Evolutionary conservation across 2,113 vertebrate species (phyloP).

Genomic region (Phaetusa simplex): DNA sequence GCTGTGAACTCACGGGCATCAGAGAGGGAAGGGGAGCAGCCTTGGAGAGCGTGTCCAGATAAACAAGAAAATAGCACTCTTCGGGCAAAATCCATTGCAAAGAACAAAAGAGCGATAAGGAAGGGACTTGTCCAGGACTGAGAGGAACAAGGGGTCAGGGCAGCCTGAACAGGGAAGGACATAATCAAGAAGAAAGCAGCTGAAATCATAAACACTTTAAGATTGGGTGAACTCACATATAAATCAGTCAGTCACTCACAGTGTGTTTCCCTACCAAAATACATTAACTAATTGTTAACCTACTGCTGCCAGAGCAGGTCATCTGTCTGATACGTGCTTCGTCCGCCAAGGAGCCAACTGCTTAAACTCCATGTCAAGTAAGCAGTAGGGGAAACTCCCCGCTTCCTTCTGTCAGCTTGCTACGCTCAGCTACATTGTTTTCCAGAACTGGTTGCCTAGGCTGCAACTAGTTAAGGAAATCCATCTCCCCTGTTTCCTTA

Average conservation of each 20-base stretch:
- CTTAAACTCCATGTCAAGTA: not conserved
- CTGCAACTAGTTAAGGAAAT: not conserved
- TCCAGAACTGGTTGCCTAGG: not conserved
- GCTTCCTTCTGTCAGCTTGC: not conserved
- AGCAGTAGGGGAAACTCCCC: not conserved
- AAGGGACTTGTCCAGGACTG: not conserved
- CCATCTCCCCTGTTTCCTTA: not conserved
- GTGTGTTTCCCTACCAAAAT: not conserved
- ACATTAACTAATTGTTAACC: not conserved
- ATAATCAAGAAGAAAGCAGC: not conserved
- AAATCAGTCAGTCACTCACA: not conserved
- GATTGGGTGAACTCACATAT: not conserved
- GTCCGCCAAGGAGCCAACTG: not conserved
- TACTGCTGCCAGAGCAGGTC: not conserved
- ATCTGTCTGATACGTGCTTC: not conserved
- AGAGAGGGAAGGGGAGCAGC: not conserved
- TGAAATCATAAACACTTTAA: not conserved
- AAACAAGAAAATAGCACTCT: not conserved
- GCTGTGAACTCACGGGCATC: rapidly evolving
- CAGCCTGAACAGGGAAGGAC: not conserved
- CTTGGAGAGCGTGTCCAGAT: not conserved
- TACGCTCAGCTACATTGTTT: not conserved
- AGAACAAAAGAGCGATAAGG: not conserved
- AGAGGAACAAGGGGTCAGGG: not conserved
- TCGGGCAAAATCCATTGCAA: not conserved